Percentiles rank a stretch among this genome's conserved stretches.
These are phyloP conservation scores for Pipistrellus pygmaeus DNA, from an alignment of 2,797 vertebrate genomes.

Conservation along the genomic window DNA sequence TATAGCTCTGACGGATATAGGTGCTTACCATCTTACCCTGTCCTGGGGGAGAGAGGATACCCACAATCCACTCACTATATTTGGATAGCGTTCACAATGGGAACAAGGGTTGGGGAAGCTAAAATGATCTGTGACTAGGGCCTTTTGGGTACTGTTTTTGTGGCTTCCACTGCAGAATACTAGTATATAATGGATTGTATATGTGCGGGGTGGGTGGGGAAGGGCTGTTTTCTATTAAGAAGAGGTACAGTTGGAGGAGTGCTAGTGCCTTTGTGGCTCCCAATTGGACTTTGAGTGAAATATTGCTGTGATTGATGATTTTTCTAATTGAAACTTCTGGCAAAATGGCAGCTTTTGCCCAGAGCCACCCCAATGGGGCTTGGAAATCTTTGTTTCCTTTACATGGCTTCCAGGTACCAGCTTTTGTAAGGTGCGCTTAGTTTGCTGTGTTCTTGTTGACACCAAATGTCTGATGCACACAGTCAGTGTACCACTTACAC, in stretches of 20 bases:
- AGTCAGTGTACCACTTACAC: neutral
- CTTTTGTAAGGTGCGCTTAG: neutral
- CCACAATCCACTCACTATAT: neutral
- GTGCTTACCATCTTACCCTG: neutral
- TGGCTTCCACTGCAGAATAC: neutral
- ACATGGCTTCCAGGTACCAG: neutral
- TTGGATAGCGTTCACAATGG: neutral
- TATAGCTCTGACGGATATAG: neutral
- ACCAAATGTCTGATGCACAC: neutral
- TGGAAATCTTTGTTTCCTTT: neutral
- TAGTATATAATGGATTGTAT: neutral
- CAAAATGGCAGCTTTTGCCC: neutral
- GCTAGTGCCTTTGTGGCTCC: neutral
- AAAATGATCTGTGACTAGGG: neutral
- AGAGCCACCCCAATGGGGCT: neutral
- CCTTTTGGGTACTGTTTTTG: neutral
- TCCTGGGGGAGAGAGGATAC: neutral
- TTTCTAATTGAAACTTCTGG: neutral
- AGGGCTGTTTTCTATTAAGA: neutral
- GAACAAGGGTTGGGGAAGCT: neutral
- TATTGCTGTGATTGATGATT: neutral
- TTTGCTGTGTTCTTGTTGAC: conserved; percentile 22
- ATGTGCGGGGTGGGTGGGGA: neutral
- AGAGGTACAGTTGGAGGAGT: neutral
- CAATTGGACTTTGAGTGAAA: neutral